Evolutionary conservation across 2,113 vertebrate species (phyloP).

Genomic region (Heteronetta atricapilla): DNA sequence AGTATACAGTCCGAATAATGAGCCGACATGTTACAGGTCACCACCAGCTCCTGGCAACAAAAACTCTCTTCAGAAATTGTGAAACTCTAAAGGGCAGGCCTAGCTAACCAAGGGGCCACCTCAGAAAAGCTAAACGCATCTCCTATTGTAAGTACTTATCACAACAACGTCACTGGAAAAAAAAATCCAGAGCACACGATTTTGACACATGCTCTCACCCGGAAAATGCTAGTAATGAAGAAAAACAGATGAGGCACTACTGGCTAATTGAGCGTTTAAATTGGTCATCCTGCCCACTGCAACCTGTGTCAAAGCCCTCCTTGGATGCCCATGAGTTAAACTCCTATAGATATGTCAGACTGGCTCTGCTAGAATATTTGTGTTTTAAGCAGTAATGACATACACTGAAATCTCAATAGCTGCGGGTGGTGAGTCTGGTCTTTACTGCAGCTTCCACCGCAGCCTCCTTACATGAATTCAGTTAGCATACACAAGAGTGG

Average conservation of each 20-base stretch:
- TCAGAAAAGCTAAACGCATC: not conserved
- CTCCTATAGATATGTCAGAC: not conserved
- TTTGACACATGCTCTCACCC: not conserved
- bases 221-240: not conserved
- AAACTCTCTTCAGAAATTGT: not conserved
- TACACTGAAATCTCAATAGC: slow-evolving; percentile 8
- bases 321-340: not conserved
- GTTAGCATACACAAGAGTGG: not conserved
- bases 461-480: slow-evolving; percentile 5
- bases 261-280: not conserved
- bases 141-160: not conserved
- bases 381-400: not conserved
- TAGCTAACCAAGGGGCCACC: not conserved
- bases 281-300: not conserved
- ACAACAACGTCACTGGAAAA: not conserved
- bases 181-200: not conserved
- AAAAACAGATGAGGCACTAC: not conserved
- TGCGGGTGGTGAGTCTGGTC: not conserved
- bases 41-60: not conserved
- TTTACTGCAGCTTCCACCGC: not conserved
- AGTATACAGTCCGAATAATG: not conserved
- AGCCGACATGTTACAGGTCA: not conserved
- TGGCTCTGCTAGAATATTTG: not conserved
- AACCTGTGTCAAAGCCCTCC: not conserved
- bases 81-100: not conserved